A percentile compares a stretch with the other conserved stretches of the same genome.
phyloP scores from a whole-genome alignment of 2,888 invertebrate species.

The Meteorus cinctellus region DNA sequence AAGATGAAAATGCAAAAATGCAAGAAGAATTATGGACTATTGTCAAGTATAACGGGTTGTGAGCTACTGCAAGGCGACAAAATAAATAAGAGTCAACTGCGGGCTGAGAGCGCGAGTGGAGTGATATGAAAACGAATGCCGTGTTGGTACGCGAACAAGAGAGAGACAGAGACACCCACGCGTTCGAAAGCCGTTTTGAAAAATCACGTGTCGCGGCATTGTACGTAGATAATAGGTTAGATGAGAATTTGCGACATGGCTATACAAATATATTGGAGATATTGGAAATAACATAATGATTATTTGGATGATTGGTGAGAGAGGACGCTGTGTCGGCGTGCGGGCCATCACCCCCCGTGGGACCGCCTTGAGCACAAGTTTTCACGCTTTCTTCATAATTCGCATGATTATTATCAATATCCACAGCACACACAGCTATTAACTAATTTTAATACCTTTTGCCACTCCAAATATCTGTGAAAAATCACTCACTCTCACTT shows the following conservation, averaged over 20 bases:
- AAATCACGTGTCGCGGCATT: constrained; percentile 64
- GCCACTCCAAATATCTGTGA: constrained; percentile 15
- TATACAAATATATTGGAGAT: background rate
- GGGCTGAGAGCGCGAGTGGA: constrained; percentile 26
- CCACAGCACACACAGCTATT: constrained; percentile 8
- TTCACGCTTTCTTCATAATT: constrained; percentile 57
- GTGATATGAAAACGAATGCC: constrained; percentile 32
- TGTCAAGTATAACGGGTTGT: constrained; percentile 25
- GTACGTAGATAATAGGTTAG: constrained; percentile 61
- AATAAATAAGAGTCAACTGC: constrained; percentile 38
- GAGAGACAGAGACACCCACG: constrained; percentile 47
- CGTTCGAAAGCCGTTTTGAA: constrained; percentile 53
- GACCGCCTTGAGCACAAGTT: constrained; percentile 64
- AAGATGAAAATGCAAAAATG: background rate
- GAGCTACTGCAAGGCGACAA: constrained; percentile 28
- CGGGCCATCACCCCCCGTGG: constrained; percentile 68
- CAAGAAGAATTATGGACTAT: background rate
- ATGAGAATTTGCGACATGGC: constrained; percentile 51
- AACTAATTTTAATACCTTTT: constrained; percentile 14
- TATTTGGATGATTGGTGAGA: constrained; percentile 60
- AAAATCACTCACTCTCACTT: constrained; percentile 61
- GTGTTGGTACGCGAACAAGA: constrained; percentile 42
- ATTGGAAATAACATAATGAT: constrained; percentile 28
- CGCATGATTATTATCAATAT: constrained; percentile 33
- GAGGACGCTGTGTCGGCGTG: constrained; percentile 63